These are phyloP conservation scores for Aphidoletes aphidimyza DNA, from an alignment of 2,888 invertebrate species.

Conservation along the genomic window DNA sequence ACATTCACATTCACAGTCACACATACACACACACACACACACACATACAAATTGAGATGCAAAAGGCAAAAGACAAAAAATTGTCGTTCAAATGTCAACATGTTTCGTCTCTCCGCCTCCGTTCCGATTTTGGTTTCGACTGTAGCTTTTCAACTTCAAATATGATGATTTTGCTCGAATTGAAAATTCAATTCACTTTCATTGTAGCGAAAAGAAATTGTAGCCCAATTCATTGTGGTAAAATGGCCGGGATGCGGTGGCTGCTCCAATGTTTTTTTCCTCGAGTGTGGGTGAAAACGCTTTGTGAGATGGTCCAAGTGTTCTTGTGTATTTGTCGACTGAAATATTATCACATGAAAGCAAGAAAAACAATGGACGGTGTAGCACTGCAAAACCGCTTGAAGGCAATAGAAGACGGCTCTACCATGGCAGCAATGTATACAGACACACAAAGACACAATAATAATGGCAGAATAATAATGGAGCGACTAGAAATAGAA, in stretches of 20 bases:
- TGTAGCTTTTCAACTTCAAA: slow-evolving; percentile 27
- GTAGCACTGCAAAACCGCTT: slow-evolving; percentile 5
- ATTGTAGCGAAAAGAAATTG: slow-evolving; percentile 19
- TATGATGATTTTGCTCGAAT: slow-evolving; percentile 15
- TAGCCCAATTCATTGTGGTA: slow-evolving; percentile 31
- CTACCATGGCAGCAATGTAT: neutral
- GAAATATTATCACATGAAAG: slow-evolving; percentile 36
- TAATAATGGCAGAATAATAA: slow-evolving; percentile 13
- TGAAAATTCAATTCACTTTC: slow-evolving; percentile 23
- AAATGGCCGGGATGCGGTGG: neutral
- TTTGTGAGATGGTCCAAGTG: slow-evolving; percentile 17
- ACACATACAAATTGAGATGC: too few relatives aligned
- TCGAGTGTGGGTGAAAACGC: neutral
- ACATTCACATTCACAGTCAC: too few relatives aligned
- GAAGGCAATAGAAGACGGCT: slow-evolving; percentile 10
- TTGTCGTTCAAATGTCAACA: neutral
- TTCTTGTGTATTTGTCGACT: slow-evolving; percentile 26
- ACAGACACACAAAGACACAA: neutral
- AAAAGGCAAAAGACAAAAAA: too few relatives aligned
- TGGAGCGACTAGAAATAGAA: neutral
- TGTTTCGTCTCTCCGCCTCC: neutral
- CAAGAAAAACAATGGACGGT: slow-evolving; percentile 17
- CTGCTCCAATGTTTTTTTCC: too few relatives aligned
- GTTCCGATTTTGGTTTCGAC: neutral
- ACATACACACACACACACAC: too few relatives aligned